These are phyloP conservation scores for Coremacera marginata DNA, from an alignment of 2,888 invertebrate genomes.

Conservation along the genomic window DNA sequence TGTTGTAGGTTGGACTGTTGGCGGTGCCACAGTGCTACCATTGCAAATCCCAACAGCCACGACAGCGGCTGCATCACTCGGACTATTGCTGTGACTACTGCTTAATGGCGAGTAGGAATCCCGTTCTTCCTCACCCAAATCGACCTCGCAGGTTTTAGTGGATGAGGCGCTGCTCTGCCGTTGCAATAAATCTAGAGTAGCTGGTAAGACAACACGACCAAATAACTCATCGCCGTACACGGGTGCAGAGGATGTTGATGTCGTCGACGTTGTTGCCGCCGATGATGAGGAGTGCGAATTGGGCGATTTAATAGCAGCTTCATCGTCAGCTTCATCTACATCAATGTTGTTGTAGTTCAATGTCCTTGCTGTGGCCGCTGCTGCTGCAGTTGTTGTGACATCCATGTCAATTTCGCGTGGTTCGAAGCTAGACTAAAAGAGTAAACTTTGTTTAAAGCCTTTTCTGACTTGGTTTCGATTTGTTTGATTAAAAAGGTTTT, in stretches of 20 bases:
- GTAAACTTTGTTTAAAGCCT: background rate
- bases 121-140: slow-evolving; percentile 67
- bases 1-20: slow-evolving; percentile 31
- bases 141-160: slow-evolving; percentile 65
- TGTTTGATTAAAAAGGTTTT: background rate
- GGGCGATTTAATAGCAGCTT: slow-evolving; percentile 25
- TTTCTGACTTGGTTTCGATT: background rate
- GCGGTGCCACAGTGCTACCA: slow-evolving; percentile 39
- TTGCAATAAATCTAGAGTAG: slow-evolving; percentile 49
- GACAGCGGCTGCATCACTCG: slow-evolving; percentile 47
- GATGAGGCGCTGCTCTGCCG: slow-evolving; percentile 57
- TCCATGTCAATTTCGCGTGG: slow-evolving; percentile 1
- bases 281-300: slow-evolving; percentile 10
- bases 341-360: slow-evolving; percentile 14
- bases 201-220: slow-evolving; percentile 42
- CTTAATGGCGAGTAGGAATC: slow-evolving; percentile 68
- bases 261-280: slow-evolving; percentile 16
- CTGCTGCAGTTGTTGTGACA: slow-evolving; percentile 9
- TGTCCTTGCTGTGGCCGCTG: background rate
- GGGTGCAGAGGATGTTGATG: slow-evolving; percentile 58
- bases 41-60: slow-evolving; percentile 46
- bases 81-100: slow-evolving; percentile 60
- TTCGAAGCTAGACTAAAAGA: background rate
- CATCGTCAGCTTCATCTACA: background rate
- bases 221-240: slow-evolving; percentile 57